phyloP scores from a whole-genome alignment of 2,797 vertebrate genomes.

The Helarctos malayanus region DNA sequence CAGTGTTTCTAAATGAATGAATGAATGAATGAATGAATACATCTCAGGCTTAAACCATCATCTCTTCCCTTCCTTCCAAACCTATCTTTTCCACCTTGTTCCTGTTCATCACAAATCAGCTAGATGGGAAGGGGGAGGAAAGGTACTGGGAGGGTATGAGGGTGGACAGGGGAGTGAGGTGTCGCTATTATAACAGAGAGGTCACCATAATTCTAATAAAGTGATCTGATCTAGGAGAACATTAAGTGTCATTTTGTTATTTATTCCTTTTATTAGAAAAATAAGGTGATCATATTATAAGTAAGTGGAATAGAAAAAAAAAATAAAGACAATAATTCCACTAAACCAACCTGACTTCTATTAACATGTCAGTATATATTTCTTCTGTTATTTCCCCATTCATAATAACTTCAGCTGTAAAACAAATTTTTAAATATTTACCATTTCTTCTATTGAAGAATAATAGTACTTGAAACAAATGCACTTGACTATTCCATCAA shows the following conservation, averaged over 20 bases:
- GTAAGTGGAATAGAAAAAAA: not conserved
- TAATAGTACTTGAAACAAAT: conserved; percentile 44
- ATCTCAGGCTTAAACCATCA: not conserved
- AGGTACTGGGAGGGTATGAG: not conserved
- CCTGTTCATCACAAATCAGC: not conserved
- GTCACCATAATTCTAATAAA: conserved; percentile 45
- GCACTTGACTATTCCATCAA: not conserved
- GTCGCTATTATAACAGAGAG: not conserved
- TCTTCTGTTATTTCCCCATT: conserved; percentile 8
- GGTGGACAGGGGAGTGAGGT: not conserved
- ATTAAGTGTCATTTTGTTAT: not conserved
- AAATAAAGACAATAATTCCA: not conserved
- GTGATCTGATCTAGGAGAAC: not conserved
- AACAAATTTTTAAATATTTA: conserved; percentile 32
- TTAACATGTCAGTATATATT: not conserved
- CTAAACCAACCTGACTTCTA: conserved; percentile 35
- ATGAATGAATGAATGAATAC: not conserved
- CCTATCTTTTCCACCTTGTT: not conserved
- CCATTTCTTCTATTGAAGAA: conserved; percentile 45
- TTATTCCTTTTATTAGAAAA: conserved; percentile 51
- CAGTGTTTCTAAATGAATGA: not conserved
- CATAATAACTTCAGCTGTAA: conserved; percentile 56
- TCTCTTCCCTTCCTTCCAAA: not conserved
- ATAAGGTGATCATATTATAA: not conserved
- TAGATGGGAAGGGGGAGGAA: not conserved